Base-by-base conservation (phyloP, 2,888 invertebrate species). In the Theodoxus fluviatilis region DNA sequence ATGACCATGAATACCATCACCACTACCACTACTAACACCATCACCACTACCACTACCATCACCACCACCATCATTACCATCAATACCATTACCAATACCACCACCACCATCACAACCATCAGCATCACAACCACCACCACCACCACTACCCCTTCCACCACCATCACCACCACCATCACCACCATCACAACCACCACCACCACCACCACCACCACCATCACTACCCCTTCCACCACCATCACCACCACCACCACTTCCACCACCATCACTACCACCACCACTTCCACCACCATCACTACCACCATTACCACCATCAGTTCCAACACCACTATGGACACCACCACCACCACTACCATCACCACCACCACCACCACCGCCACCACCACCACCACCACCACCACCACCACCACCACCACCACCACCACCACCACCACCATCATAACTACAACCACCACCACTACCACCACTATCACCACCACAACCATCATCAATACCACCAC, bases 191-290 rank as follows among this genome's bases (percentile, higher is more conserved):
- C 64, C n/a, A 28, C 67, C 28, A 28, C 68, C 64, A 15, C 67
- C 31, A 33, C 67, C 67, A 49, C 70, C 68, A 38, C 64, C 52
- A 57, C 70, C 15, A 61, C 70, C 0, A 52, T 57, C 25, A 52
- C 49, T 2, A 63, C 70, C 12, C 55, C 70, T 22, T 35, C 12
- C 65, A 68, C n/a, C n/a, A n/a, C n/a, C n/a, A 43, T 71, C 57
- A 55, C 61, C 67, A n/a, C 18, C 31, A 25, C 66, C n/a, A 4
- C n/a, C 9, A 25, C 3, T 47, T 33, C 35, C 3, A 1, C 63
- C 28, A 6, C 64, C 47, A 7, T 37, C 22, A 18, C 33, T 38
- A 3, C 31, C 15, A 28, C 38, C 64, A 18, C 68, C 47, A 28
- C 64, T 69, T 15, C 55, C 22, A 7, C 35, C 38, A 47, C 43